Evolutionary conservation across 2,113 vertebrate species (phyloP).

Genomic region (Peucedramus taeniatus): DNA sequence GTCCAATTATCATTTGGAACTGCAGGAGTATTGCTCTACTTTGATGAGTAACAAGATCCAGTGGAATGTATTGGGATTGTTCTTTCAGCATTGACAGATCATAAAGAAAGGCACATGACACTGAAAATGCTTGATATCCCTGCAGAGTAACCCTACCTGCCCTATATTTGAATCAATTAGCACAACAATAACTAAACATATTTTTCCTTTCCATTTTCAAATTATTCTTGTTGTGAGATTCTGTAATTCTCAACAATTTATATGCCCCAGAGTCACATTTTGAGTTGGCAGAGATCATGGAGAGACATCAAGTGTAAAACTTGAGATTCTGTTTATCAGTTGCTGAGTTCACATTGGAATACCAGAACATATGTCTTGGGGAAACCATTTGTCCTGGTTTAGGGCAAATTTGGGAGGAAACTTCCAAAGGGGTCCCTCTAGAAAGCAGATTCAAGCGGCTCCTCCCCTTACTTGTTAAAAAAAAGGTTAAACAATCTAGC

Average conservation of each 20-base stretch:
- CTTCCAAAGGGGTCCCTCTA: background rate
- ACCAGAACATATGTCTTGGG: background rate
- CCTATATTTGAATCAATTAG: background rate
- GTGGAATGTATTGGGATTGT: background rate
- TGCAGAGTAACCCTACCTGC: conserved; percentile 16
- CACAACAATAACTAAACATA: background rate
- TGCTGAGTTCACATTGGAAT: background rate
- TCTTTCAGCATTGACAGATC: background rate
- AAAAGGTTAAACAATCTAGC: background rate
- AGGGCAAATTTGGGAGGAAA: background rate
- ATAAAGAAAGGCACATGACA: conserved; percentile 6
- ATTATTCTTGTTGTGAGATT: background rate
- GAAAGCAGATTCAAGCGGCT: background rate
- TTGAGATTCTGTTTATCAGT: background rate
- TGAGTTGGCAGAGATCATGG: background rate
- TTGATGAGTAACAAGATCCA: conserved; percentile 37
- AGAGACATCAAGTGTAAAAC: background rate
- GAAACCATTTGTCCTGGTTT: background rate
- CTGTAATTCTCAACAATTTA: background rate
- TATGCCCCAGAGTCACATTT: background rate
- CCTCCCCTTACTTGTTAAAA: background rate
- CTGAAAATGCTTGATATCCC: background rate
- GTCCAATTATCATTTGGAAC: conserved; percentile 71
- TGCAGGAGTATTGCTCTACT: background rate
- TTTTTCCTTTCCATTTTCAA: background rate